Conservation (phyloP, 2,797 vertebrate species). For the Cheracebus regulus region DNA sequence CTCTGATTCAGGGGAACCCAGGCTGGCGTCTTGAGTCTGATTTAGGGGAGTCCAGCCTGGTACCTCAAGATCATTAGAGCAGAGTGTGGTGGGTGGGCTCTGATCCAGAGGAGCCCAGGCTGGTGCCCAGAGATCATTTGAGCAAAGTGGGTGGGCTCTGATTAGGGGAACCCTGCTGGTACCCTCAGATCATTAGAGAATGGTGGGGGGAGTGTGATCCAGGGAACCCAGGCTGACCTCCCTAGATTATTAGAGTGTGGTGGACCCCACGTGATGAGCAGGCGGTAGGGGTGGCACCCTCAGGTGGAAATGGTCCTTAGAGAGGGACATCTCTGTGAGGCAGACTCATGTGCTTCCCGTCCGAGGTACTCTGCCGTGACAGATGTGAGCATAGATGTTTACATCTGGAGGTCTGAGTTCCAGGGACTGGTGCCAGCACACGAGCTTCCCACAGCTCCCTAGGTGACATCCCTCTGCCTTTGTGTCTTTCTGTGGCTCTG, state of each 20-base stretch:
- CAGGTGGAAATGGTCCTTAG: neutral
- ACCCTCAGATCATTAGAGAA: no score
- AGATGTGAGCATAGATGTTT: neutral
- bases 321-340: neutral
- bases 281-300: neutral
- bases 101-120: no score
- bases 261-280: neutral
- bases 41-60: no score
- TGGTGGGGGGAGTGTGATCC: neutral
- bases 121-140: no score
- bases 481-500: neutral
- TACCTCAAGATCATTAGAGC: no score
- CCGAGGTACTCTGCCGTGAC: neutral
- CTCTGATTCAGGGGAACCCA: no score
- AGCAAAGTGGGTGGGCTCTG: neutral
- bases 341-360: neutral
- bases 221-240: neutral
- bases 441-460: neutral
- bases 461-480: no score
- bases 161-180: neutral
- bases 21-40: no score
- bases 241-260: neutral
- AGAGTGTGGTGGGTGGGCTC: no score
- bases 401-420: neutral
- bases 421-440: rapidly evolving